Evolutionary conservation across 2,888 invertebrate genomes (phyloP).

Genomic region (Parelbella ahira): DNA sequence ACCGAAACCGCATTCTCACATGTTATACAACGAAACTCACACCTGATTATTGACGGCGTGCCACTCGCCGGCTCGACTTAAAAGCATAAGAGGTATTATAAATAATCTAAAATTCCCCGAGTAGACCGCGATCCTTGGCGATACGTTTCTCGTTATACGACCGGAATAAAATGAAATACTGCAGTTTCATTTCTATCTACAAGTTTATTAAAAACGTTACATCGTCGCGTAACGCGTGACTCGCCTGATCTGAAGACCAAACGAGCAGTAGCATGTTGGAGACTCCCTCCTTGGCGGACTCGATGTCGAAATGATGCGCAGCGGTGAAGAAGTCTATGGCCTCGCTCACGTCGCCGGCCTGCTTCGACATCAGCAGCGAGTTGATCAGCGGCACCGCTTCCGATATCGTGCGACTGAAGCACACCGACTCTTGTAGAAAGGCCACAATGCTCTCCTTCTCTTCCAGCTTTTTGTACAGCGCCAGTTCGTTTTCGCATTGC

Average conservation of each 20-base stretch:
- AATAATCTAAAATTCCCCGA: no score
- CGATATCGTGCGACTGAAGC: constrained; percentile 70
- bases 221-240: no score
- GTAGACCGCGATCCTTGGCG: no score
- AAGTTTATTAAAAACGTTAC: no score
- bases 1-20: no score
- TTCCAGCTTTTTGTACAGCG: constrained; percentile 75
- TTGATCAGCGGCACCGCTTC: constrained; percentile 82
- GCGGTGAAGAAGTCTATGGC: constrained; percentile 93
- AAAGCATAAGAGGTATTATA: no score
- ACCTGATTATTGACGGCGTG: no score
- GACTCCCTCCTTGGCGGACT: constrained; percentile 85
- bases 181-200: no score
- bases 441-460: constrained; percentile 83
- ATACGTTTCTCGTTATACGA: no score
- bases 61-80: no score
- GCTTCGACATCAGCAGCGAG: constrained; percentile 86
- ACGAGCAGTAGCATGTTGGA: constrained; percentile 88
- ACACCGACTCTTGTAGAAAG: constrained; percentile 84
- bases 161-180: no score
- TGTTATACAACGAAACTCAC: no score
- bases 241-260: constrained; percentile 88
- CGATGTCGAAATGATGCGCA: constrained; percentile 88
- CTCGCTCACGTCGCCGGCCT: constrained; percentile 90
- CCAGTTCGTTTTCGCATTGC: constrained; percentile 66